phyloP scores from a whole-genome alignment of 1,140 invertebrate species.

The Trichogramma pretiosum region DNA sequence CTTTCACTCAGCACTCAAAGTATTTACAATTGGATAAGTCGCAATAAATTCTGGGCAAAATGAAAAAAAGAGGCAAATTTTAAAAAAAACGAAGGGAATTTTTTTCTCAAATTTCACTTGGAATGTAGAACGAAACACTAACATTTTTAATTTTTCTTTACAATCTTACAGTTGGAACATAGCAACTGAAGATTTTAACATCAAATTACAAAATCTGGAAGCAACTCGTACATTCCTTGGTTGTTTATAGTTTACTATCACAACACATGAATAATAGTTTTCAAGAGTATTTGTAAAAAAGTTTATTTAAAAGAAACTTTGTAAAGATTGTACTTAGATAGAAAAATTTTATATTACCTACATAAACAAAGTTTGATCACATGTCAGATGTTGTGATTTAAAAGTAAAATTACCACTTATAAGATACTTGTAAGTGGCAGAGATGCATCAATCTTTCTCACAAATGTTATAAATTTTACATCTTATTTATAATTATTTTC shows the following conservation, averaged over 20 bases:
- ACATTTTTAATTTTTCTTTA: not conserved
- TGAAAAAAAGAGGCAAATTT: too few relatives aligned
- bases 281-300: constrained; percentile 17
- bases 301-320: constrained; percentile 11
- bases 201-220: not conserved
- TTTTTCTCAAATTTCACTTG: constrained; percentile 2
- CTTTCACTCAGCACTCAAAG: constrained; percentile 12
- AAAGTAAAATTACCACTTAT: constrained; percentile 7
- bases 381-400: constrained; percentile 3
- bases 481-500: too few relatives aligned
- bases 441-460: constrained; percentile 1
- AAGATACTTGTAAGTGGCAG: constrained; percentile 1
- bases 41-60: too few relatives aligned
- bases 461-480: not conserved
- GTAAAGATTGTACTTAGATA: constrained; percentile 13
- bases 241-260: constrained; percentile 4
- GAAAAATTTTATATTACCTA: constrained; percentile 14
- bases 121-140: constrained; percentile 1
- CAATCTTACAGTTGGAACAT: not conserved
- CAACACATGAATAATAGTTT: constrained; percentile 10
- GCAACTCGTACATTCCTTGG: not conserved
- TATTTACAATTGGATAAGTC: constrained; percentile 12
- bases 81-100: too few relatives aligned
- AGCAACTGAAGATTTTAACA: constrained; percentile 3
- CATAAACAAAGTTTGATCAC: constrained; percentile 15